A percentile compares a stretch with the other conserved stretches of the same genome.
These are phyloP conservation scores for Proales similis DNA, from an alignment of 1,140 invertebrate species.

Conservation along the genomic window DNA sequence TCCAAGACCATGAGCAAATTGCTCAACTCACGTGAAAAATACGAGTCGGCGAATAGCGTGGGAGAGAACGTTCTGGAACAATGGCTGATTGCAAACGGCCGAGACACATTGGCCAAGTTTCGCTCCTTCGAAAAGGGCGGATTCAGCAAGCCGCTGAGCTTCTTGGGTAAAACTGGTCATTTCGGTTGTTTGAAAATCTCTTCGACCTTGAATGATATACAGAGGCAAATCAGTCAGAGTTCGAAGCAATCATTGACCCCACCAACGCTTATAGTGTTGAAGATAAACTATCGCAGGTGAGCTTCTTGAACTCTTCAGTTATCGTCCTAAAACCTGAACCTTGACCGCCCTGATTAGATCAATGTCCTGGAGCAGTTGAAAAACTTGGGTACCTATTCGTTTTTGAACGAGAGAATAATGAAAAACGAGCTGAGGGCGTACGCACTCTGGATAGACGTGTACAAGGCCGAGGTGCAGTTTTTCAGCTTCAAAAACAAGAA, in stretches of 20 bases:
- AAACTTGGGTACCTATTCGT: slow-evolving; percentile 86
- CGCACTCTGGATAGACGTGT: slow-evolving; percentile 93
- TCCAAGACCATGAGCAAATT: no score
- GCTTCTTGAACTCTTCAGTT: no score
- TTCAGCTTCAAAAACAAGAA: slow-evolving; percentile 74
- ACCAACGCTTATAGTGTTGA: no score
- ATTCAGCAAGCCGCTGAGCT: slow-evolving; percentile 61
- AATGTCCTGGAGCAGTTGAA: slow-evolving; percentile 87
- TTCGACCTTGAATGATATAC: no score
- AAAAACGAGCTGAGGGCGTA: slow-evolving; percentile 76
- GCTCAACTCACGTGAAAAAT: no score
- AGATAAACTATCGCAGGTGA: no score
- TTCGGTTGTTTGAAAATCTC: no score
- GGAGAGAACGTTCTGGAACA: slow-evolving; percentile 69
- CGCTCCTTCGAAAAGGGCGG: slow-evolving; percentile 62
- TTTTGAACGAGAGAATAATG: slow-evolving; percentile 73
- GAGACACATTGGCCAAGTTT: slow-evolving; percentile 72
- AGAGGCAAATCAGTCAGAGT: no score
- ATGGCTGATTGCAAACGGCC: slow-evolving; percentile 80
- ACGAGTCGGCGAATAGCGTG: slow-evolving; percentile 10
- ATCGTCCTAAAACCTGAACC: slow-evolving; percentile 2
- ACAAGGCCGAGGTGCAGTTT: slow-evolving; percentile 81
- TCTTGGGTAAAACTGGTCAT: slow-evolving; percentile 73
- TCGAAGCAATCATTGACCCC: no score
- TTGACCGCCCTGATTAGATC: slow-evolving; percentile 59